Base-by-base conservation (phyloP, 2,888 invertebrate species). In the Parasteatoda lunata region DNA sequence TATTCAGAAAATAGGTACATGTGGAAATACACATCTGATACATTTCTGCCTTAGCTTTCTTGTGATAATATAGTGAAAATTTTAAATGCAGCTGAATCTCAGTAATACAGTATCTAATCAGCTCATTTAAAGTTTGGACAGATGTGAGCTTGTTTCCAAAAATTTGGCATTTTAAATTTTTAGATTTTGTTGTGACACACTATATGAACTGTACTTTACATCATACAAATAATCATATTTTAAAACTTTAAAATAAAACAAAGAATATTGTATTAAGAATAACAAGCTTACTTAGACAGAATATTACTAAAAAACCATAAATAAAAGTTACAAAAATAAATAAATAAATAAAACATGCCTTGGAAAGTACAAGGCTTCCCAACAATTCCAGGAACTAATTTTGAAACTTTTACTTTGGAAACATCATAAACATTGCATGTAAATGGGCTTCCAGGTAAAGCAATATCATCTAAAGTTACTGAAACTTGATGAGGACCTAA, bases 361-460 rank as follows among this genome's bases (percentile, higher is more conserved):
- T 90, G 91, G 89, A 92, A 92, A 76, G 91, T 92, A 70, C 91
- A 91, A 6, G 91, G 91, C 82, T 91, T 91, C 54, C 92, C 91
- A 9, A 92, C 91, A 73, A 91, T 89, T 89, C 90, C 90, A 88
- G 90, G 88, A 88, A 92, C 91, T 77, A 93, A 90, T 59, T 93
- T 93, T 15, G 92, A 92, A 65, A 94, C 92, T 90, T 92, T 92
- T 48, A 94, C 93, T 90, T 92, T 92, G 45, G 92, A 94, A 0
- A 98, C 97, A 91, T 98, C 97, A 90, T 97, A 98, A 64, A 97
- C 97, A 91, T 98, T 97, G 92, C 98, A 98, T 45, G 96, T 96
- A 92, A 97, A 97, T 0, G 98, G 98, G 45, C 97, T 97, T 1
- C 97, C 97, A 86, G 95, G 95, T 4, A 98, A 95, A 77, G 96